Percentiles rank a stretch among this genome's conserved stretches.
Conservation (phyloP, 2,797 vertebrate species). For the Sciurus vulgaris region DNA sequence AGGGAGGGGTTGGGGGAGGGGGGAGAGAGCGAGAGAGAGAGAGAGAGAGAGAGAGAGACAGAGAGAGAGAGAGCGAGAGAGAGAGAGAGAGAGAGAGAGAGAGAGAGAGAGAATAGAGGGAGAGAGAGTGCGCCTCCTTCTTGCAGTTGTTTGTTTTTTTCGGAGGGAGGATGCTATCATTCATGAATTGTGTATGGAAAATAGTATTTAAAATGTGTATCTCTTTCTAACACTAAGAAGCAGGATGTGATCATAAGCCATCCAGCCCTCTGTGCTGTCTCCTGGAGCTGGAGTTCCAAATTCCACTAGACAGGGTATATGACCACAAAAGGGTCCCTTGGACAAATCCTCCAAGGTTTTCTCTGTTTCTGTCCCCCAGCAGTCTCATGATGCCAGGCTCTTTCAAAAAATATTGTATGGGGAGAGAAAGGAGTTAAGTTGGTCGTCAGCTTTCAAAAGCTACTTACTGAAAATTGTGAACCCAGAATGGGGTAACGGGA, state of each 20-base stretch:
- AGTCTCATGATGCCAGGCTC: neutral
- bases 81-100: neutral
- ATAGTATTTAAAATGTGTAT: neutral
- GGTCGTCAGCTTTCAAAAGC: neutral
- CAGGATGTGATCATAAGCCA: neutral
- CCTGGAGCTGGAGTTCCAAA: neutral
- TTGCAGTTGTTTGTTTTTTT: neutral
- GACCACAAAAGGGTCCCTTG: neutral
- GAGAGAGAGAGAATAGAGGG: too few relatives aligned
- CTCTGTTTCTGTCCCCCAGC: neutral
- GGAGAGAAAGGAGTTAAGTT: neutral
- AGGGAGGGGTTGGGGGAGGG: neutral
- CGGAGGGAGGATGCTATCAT: neutral
- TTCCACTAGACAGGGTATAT: neutral
- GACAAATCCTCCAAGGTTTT: neutral
- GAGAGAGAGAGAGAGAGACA: neutral
- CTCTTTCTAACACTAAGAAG: neutral
- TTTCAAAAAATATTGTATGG: conserved; percentile 14
- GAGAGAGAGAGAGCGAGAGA: neutral
- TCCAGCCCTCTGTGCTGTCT: neutral
- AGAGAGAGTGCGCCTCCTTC: neutral
- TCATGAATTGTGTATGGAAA: neutral
- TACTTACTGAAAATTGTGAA: neutral
- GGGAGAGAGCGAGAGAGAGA: neutral
- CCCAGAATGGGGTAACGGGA: neutral